Evolutionary conservation across 2,888 invertebrate species (phyloP).

Genomic region (Ophioninae sp.): DNA sequence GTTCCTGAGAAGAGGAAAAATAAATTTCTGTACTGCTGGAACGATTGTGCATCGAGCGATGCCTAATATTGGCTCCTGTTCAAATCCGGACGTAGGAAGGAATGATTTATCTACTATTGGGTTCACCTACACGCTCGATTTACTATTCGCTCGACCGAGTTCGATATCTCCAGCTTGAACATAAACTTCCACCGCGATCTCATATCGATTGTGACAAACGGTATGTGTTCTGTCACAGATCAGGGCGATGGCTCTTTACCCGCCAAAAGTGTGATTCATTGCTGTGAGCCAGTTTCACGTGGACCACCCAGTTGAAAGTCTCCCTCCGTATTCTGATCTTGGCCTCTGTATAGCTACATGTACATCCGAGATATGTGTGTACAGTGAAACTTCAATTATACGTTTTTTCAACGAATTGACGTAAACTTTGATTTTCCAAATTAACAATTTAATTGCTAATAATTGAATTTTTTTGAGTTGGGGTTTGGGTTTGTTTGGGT

Average conservation of each 20-base stretch:
- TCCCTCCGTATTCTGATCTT: conserved; percentile 27
- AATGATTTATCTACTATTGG: background rate
- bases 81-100: background rate
- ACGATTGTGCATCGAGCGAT: background rate
- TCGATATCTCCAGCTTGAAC: background rate
- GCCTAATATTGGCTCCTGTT: background rate
- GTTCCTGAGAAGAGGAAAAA: conserved; percentile 19
- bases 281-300: conserved; percentile 69
- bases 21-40: background rate
- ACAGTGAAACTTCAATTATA: background rate
- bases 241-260: conserved; percentile 64
- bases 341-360: conserved; percentile 15
- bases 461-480: no score
- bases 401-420: no score
- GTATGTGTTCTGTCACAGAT: conserved; percentile 64
- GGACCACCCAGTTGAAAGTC: conserved; percentile 77
- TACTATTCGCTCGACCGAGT: background rate
- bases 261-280: conserved; percentile 76
- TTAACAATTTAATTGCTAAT: no score
- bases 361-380: background rate
- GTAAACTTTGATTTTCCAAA: no score
- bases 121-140: background rate
- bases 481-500: no score
- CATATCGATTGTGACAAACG: conserved; percentile 31
- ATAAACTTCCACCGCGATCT: background rate